Percentiles rank a stretch among this genome's conserved stretches.
phyloP scores from a whole-genome alignment of 2,113 vertebrate genomes.

The Lanius collurio region DNA sequence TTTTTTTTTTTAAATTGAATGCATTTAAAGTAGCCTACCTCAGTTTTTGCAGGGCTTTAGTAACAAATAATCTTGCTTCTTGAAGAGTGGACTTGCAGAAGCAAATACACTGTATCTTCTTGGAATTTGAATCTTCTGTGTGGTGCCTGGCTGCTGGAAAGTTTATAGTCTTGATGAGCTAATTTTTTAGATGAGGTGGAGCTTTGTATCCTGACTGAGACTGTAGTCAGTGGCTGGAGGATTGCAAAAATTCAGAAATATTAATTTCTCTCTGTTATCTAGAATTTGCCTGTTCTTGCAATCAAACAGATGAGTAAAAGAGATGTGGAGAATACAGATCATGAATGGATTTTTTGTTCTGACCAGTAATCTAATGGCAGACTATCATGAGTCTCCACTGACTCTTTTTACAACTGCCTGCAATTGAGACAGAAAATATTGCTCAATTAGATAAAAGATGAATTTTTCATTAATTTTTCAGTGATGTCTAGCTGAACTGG shows the following conservation, averaged over 20 bases:
- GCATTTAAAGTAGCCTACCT: neutral
- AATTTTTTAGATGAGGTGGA: neutral
- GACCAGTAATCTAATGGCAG: neutral
- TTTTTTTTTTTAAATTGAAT: neutral
- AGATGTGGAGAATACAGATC: neutral
- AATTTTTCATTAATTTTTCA: neutral
- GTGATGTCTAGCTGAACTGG: neutral
- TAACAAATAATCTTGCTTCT: neutral
- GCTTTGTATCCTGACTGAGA: neutral
- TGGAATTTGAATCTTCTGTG: neutral
- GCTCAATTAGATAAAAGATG: neutral
- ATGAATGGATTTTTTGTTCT: neutral
- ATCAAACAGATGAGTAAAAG: neutral
- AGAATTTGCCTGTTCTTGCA: neutral
- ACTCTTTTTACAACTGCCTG: neutral
- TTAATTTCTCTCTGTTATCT: neutral
- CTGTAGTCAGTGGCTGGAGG: neutral
- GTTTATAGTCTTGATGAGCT: neutral
- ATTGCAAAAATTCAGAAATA: neutral
- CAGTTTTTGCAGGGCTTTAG: neutral
- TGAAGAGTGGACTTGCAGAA: neutral
- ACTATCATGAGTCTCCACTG: neutral
- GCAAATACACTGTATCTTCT: neutral
- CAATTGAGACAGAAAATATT: neutral
- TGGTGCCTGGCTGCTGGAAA: neutral